Conservation (phyloP, 2,888 invertebrate species). For the Pterostichus madidus region DNA sequence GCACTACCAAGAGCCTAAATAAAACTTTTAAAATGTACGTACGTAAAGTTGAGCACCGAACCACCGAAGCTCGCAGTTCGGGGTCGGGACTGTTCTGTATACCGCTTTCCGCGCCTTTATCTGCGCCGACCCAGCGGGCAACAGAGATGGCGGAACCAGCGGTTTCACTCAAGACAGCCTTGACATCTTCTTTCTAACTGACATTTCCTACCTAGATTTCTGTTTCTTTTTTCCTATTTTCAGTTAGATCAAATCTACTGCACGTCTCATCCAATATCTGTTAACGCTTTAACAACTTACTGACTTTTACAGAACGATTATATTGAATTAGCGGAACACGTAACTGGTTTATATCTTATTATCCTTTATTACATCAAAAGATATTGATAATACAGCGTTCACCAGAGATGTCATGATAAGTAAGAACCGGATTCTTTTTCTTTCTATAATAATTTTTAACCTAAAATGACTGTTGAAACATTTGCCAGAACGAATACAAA, state of each 20-base stretch:
- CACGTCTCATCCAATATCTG: background rate
- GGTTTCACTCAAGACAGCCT: slow-evolving; percentile 35
- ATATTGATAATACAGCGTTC: background rate
- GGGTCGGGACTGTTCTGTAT: background rate
- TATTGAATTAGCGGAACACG: slow-evolving; percentile 3
- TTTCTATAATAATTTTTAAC: slow-evolving; percentile 11
- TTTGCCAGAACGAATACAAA: too few relatives aligned
- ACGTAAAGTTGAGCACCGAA: slow-evolving; percentile 43
- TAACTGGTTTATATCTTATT: background rate
- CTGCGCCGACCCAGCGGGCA: slow-evolving; percentile 29
- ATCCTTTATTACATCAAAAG: background rate
- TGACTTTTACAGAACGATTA: background rate
- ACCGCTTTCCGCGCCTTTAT: slow-evolving; percentile 33
- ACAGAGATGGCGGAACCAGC: background rate
- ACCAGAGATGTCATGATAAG: background rate
- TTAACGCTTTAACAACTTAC: background rate
- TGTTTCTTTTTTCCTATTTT: slow-evolving; percentile 40
- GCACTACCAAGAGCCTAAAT: slow-evolving; percentile 13
- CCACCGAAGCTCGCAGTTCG: background rate
- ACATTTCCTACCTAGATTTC: slow-evolving; percentile 28
- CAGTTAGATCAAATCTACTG: slow-evolving; percentile 22
- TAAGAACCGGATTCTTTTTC: background rate
- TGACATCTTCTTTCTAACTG: slow-evolving; percentile 33
- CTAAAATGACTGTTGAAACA: background rate
- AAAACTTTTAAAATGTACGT: slow-evolving; percentile 64